Base-by-base conservation (phyloP, 2,888 invertebrate species). In the Ichneumoninae sp. region DNA sequence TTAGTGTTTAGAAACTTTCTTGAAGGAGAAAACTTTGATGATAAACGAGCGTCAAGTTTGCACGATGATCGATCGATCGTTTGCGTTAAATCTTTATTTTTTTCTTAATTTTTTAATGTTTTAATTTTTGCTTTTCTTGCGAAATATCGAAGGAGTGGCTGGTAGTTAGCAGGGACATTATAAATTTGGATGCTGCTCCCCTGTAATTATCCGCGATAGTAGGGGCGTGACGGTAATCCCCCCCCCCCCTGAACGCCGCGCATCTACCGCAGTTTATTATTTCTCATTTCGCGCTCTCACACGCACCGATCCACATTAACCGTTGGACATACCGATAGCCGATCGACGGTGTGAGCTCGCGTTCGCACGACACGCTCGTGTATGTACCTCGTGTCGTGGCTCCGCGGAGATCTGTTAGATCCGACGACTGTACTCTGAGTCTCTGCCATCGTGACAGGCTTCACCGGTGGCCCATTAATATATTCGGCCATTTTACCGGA, bases 121-220 rank as follows among this genome's bases (percentile, higher is more conserved):
- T 13, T 4, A 44, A 36, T n/a, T 78, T 71, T 73, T 30, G 73
- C 77, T 30, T 71, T 68, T n/a, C 66, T 65, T 13, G 36, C 63
- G 13, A 83, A 87, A 44, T 69, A 63, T 86, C 50, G 85, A 85
- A 85, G 84, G 89, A 89, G 87, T 84, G 91, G 88, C 85, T 78
- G 85, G 88, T 88, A 87, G 86, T 90, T 91, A 91, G 88, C 88
- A 88, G 88, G 87, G 90, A 90, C 89, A 90, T 89, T 91, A 90
- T 89, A 90, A 90, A 91, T 91, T 90, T 89, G 88, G 88, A 89
- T 88, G 88, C 85, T 40, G 85, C 83, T 83, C 85, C 85, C 87
- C 89, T 88, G 89, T 88, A 91, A 91, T 91, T 91, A 91, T 88
- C 75, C 75, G 71, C 87, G 87, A 88, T 87, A 81, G 83, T 81